Conservation (phyloP, 2,888 invertebrate genomes). For the Pediacus dermestoides region DNA sequence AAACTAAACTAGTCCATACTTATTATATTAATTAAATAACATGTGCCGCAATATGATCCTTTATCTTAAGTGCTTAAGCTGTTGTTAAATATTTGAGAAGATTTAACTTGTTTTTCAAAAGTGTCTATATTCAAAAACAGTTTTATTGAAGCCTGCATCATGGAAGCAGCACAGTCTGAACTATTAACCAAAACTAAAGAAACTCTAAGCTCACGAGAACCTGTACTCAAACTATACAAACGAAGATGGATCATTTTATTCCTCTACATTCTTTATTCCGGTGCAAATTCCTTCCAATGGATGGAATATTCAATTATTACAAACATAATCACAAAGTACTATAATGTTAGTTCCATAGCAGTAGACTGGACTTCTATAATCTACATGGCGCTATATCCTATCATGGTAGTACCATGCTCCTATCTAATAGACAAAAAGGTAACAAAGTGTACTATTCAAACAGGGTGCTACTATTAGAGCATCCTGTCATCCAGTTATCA, state of each 20-base stretch:
- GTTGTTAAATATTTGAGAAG: no score
- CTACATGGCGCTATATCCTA: conserved; percentile 93
- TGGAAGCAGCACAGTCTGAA: no score
- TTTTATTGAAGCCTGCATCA: no score
- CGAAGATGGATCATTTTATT: conserved; percentile 79
- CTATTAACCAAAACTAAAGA: no score
- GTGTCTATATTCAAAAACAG: no score
- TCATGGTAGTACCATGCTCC: conserved; percentile 92
- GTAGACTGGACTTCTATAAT: conserved; percentile 97
- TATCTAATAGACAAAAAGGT: conserved; percentile 92
- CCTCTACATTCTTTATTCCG: conserved; percentile 82
- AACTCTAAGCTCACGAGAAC: no score
- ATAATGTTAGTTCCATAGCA: conserved; percentile 63
- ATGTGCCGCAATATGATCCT: not conserved
- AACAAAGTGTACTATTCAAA: no score
- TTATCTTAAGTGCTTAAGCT: not conserved
- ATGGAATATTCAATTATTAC: conserved; percentile 91
- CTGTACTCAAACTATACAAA: no score
- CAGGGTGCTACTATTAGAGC: no score
- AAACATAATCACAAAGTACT: conserved; percentile 74
- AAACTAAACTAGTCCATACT: no score
- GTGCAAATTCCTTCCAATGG: conserved; percentile 92
- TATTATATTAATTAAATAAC: not conserved
- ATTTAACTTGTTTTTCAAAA: no score
- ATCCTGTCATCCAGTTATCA: no score